These are phyloP conservation scores for Neopelma chrysocephalum DNA, from an alignment of 2,797 vertebrate species.

Conservation along the genomic window DNA sequence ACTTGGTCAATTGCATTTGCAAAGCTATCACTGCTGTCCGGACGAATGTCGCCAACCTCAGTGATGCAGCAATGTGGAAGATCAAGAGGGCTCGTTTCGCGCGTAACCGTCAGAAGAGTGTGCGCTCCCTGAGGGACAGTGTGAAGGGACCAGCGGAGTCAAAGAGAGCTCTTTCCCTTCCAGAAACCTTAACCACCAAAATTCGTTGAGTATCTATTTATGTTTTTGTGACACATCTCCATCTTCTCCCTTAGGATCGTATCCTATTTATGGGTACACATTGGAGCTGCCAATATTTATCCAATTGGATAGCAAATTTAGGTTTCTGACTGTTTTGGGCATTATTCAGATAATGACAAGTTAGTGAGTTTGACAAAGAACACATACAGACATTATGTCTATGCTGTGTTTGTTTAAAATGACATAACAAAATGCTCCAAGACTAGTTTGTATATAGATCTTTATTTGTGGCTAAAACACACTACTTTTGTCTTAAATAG, in stretches of 20 bases:
- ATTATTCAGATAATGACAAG: background rate
- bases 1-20: conserved; percentile 63
- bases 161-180: conserved; percentile 94
- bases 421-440: background rate
- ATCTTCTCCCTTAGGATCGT: conserved; percentile 18
- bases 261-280: background rate
- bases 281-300: background rate
- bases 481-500: background rate
- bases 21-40: conserved; percentile 96
- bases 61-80: conserved; percentile 97
- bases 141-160: conserved; percentile 89
- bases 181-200: conserved; percentile 92
- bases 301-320: background rate
- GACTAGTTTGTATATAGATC: background rate
- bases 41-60: conserved; percentile 97
- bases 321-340: background rate
- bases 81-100: conserved; percentile 96
- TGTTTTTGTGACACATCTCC: background rate
- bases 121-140: conserved; percentile 94
- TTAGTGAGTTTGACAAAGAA: background rate
- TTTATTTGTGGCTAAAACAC: background rate
- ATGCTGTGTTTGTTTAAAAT: background rate
- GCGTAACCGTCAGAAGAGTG: conserved; percentile 94
- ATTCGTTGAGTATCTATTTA: conserved; percentile 88
- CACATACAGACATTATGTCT: background rate